Conservation (phyloP, 2,888 invertebrate species). For the Mythimna pallens region DNA sequence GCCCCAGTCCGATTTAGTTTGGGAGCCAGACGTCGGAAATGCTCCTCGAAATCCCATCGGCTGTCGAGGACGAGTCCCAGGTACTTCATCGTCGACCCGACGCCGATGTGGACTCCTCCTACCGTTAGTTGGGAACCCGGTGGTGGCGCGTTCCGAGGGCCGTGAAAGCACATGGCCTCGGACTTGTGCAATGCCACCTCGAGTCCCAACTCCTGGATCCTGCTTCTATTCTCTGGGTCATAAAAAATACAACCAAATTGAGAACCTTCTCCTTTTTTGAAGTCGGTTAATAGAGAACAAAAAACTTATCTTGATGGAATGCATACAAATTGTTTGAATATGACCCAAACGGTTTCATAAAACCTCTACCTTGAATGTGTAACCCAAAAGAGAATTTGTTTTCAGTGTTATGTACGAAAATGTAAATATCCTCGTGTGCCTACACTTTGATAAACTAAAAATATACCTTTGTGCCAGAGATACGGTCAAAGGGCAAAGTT, state of each 20-base stretch:
- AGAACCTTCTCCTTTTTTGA: too few species aligned
- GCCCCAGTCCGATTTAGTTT: too few species aligned
- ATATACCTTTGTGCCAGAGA: slow-evolving; percentile 43
- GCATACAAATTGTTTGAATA: background rate
- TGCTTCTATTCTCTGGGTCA: background rate
- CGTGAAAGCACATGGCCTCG: too few species aligned
- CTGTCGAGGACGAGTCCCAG: too few species aligned
- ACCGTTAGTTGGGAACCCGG: too few species aligned
- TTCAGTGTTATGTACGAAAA: background rate
- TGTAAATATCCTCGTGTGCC: background rate
- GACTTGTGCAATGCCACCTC: too few species aligned
- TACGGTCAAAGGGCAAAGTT: slow-evolving; percentile 69
- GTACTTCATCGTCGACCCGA: too few species aligned
- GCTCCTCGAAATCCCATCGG: too few species aligned
- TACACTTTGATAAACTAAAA: slow-evolving; percentile 24
- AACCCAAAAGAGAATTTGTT: background rate
- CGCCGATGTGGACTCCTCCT: too few species aligned
- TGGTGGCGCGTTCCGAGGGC: too few species aligned
- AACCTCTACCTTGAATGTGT: background rate
- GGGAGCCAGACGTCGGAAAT: too few species aligned
- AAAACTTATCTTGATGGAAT: background rate
- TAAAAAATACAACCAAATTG: background rate
- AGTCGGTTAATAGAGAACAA: background rate
- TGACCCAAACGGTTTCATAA: background rate
- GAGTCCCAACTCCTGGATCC: too few species aligned